Evolutionary conservation across 2,888 invertebrate species (phyloP).

Genomic region (Caradrina kadenii): DNA sequence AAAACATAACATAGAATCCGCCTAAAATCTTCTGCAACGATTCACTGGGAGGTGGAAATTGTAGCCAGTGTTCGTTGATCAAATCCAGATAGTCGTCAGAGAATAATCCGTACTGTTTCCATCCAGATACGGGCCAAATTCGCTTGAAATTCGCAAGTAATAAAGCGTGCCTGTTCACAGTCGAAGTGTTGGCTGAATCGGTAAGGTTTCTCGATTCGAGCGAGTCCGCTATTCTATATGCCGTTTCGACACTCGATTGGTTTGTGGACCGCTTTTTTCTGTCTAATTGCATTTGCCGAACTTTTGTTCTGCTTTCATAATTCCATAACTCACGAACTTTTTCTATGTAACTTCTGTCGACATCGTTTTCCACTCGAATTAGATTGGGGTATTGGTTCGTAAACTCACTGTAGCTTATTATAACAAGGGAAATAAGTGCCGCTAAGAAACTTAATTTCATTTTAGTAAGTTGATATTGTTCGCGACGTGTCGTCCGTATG

Average conservation of each 20-base stretch:
- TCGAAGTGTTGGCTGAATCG: conserved; percentile 67
- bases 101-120: conserved; percentile 90
- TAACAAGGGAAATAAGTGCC: conserved; percentile 66
- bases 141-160: conserved; percentile 79
- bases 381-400: conserved; percentile 48
- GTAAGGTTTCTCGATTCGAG: conserved; percentile 65
- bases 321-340: conserved; percentile 58
- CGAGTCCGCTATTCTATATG: conserved; percentile 61
- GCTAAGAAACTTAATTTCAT: conserved; percentile 75
- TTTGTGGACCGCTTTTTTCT: conserved; percentile 65
- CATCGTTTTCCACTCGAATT: conserved; percentile 44
- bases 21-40: conserved; percentile 91
- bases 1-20: conserved; percentile 91
- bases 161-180: conserved; percentile 70
- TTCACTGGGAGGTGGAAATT: conserved; percentile 91
- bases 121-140: conserved; percentile 85
- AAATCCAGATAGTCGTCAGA: conserved; percentile 89
- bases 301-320: conserved; percentile 51
- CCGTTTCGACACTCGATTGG: conserved; percentile 59
- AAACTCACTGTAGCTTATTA: conserved; percentile 70
- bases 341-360: conserved; percentile 47
- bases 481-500: conserved; percentile 78
- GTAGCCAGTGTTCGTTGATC: conserved; percentile 94
- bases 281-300: conserved; percentile 60
- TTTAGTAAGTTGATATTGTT: conserved; percentile 54